Conservation (phyloP, 2,888 invertebrate genomes). For the Spodoptera picta region DNA sequence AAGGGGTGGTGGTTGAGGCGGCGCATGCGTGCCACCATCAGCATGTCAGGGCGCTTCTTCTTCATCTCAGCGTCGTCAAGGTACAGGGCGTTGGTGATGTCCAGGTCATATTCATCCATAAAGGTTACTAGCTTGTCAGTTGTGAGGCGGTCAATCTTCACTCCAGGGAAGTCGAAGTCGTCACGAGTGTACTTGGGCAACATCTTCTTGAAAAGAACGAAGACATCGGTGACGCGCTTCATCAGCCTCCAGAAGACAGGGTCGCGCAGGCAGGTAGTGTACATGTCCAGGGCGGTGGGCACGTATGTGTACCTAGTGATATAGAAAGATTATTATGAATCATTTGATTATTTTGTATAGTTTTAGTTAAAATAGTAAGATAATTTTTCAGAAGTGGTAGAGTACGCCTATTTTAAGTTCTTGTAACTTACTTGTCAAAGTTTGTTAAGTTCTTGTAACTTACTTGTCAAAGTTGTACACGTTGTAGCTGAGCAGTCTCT, state of each 20-base stretch:
- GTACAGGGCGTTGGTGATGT: conserved; percentile 90
- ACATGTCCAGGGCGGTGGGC: conserved; percentile 90
- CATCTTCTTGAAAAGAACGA: conserved; percentile 89
- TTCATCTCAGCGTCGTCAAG: conserved; percentile 83
- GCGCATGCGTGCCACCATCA: conserved; percentile 88
- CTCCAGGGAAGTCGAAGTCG: conserved; percentile 90
- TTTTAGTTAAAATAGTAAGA: too few species aligned
- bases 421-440: conserved; percentile 71
- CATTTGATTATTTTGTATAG: background rate
- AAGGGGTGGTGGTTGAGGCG: conserved; percentile 91
- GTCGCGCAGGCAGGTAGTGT: conserved; percentile 91
- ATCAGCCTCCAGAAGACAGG: conserved; percentile 92
- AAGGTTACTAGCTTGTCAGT: conserved; percentile 91
- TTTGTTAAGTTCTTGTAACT: conserved; percentile 46
- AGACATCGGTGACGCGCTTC: conserved; percentile 88
- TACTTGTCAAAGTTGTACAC: conserved; percentile 81
- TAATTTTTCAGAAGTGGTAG: too few species aligned
- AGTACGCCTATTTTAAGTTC: background rate
- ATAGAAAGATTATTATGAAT: conserved; percentile 8
- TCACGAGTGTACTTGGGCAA: conserved; percentile 89
- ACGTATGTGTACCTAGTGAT: conserved; percentile 79
- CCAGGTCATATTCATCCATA: conserved; percentile 91
- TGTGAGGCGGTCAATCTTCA: conserved; percentile 89
- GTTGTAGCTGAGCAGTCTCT: conserved; percentile 75
- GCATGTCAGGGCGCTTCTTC: conserved; percentile 82